Evolutionary conservation across 2,113 vertebrate species (phyloP), one percentile per base, ranked within the genome.

Genomic region (Corythornis vintsioides): DNA sequence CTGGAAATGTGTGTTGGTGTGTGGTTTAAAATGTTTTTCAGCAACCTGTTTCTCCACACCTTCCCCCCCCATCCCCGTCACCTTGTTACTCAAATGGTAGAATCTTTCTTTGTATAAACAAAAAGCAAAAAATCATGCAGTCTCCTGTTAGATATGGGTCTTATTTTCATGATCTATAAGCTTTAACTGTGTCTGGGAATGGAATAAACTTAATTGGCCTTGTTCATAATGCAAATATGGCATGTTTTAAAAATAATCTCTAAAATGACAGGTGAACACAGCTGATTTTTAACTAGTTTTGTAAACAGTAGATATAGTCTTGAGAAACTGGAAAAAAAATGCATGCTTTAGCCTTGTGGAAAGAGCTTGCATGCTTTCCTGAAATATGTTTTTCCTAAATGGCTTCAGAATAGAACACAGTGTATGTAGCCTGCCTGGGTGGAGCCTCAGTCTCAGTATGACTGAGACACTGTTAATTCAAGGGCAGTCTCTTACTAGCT

Each of bases 381-480:
- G 60, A 80, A 88, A 66, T 15, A 3, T 1, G 1, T 70, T 92
- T 91, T 83, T 88, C 73, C 53, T 86, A 75, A 81, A 43, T 22
- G 31, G 64, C 43, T 89, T 94, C 76, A 26, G 70, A 91, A 61
- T 48, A 73, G 65, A 48, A 71, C 65, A 16, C 22, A 24, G 71
- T 50, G 73, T 65, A 56, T 50, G 73, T 65, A 56, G 63, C 13
- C 84, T 55, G 94, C 13, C 84, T 55, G 94, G 83, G 78, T 93
- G 94, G 89, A 81, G 94, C 59, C 64, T 89, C 15, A 50, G 81
- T 76, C 86, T 87, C 74, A 15, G 38, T 50, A 85, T 67, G 50
- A 70, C 40, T 79, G 45, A 92, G 83, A n/a, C 56, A 38, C 83
- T 64, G 47, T 85, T 95, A 83, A 85, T 92, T 93, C 83, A 92